Evolutionary conservation across 23 tunicate species (phyloP).

Genomic region (Botrylloides violaceus): DNA sequence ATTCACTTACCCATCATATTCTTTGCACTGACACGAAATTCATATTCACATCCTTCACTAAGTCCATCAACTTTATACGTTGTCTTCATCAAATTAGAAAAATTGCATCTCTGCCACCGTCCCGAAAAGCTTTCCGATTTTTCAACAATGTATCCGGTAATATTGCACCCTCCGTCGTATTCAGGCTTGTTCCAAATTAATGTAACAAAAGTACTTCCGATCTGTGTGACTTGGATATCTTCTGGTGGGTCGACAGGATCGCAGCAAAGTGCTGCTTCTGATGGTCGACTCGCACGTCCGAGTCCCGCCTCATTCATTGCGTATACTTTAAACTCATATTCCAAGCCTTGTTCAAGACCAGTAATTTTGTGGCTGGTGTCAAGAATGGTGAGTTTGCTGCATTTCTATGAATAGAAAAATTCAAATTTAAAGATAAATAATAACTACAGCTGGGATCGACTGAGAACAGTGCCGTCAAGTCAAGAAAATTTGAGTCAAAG

Average conservation of each 20-base stretch:
- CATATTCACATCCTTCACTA: conserved; percentile 55
- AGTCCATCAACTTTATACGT: conserved; percentile 68
- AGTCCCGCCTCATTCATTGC: conserved; percentile 89
- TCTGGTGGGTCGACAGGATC: conserved; percentile 90
- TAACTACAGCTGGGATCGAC: background rate
- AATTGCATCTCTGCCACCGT: conserved; percentile 75
- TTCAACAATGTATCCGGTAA: conserved; percentile 88
- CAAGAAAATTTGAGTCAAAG: too few species aligned
- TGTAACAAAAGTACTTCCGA: conserved; percentile 66
- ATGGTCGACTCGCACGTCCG: conserved; percentile 48
- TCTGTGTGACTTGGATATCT: conserved; percentile 55
- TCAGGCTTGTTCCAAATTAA: conserved; percentile 80
- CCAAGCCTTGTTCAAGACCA: conserved; percentile 82
- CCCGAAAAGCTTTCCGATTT: conserved; percentile 65
- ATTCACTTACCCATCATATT: conserved; percentile 70
- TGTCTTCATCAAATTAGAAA: conserved; percentile 64
- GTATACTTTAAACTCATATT: conserved; percentile 86
- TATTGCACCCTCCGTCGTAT: conserved; percentile 72
- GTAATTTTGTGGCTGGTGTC: conserved; percentile 63
- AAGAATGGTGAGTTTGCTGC: conserved; percentile 61
- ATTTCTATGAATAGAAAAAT: conserved; percentile 72
- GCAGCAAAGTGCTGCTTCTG: conserved; percentile 51
- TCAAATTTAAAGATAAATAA: too few species aligned
- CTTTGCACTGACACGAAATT: conserved; percentile 89
- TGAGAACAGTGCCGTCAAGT: background rate